Evolutionary conservation across 2,888 invertebrate genomes (phyloP).

Genomic region (Cartodere bifasciata): DNA sequence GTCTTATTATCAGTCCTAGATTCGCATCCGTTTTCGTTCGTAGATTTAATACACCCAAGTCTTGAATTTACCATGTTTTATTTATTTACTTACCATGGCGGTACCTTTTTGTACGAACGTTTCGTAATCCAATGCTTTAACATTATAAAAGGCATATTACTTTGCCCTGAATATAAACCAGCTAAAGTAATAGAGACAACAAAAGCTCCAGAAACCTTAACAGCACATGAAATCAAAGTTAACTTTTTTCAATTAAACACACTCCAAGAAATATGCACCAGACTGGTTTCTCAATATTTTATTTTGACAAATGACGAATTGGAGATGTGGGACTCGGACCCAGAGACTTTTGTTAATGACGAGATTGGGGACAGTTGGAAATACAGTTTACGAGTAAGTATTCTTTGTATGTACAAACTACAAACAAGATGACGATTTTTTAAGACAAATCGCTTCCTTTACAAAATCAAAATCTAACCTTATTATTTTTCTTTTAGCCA

Average conservation of each 20-base stretch:
- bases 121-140: conserved; percentile 86
- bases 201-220: conserved; percentile 40
- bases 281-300: conserved; percentile 80
- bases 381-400: conserved; percentile 69
- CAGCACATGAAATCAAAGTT: conserved; percentile 57
- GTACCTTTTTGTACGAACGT: conserved; percentile 63
- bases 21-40: conserved; percentile 65
- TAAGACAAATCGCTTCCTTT: background rate
- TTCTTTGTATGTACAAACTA: background rate
- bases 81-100: conserved; percentile 75
- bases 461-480: conserved; percentile 7
- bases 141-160: conserved; percentile 71
- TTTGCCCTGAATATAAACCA: conserved; percentile 61
- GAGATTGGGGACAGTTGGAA: conserved; percentile 91
- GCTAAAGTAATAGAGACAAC: conserved; percentile 46
- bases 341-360: conserved; percentile 80
- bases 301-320: conserved; percentile 72
- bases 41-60: conserved; percentile 65
- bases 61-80: conserved; percentile 75
- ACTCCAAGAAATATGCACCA: conserved; percentile 68
- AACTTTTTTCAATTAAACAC: conserved; percentile 66
- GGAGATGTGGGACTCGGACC: conserved; percentile 78
- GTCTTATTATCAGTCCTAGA: conserved; percentile 68
- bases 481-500: conserved; percentile 43
- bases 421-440: too few species aligned